phyloP scores from a whole-genome alignment of 2,113 vertebrate species.

The Ancistrus triradiatus region DNA sequence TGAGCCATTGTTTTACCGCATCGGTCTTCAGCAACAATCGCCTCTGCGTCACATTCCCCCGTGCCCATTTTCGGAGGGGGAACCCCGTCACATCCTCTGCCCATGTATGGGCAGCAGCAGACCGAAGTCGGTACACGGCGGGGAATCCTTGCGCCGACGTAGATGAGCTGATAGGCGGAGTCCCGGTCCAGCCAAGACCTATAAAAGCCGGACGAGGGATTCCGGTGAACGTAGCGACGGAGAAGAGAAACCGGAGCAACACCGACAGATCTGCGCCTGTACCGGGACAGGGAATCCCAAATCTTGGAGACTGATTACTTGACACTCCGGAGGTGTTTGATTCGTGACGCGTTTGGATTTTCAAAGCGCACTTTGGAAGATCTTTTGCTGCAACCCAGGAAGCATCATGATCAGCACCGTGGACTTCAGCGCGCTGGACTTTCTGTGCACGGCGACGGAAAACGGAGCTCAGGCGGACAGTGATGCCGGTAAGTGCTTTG shows the following conservation, averaged over 20 bases:
- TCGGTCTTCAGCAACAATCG: constrained; percentile 44
- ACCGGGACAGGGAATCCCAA: constrained; percentile 40
- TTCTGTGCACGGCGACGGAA: constrained; percentile 38
- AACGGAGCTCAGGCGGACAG: constrained; percentile 8
- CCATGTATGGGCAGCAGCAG: constrained; percentile 46
- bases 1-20: constrained; percentile 39
- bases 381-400: background rate
- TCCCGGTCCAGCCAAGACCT: constrained; percentile 19
- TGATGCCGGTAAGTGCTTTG: constrained; percentile 33
- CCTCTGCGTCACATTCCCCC: constrained; percentile 43
- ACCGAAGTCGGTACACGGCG: constrained; percentile 39
- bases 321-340: background rate
- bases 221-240: constrained; percentile 41
- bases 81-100: constrained; percentile 52
- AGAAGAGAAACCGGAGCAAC: constrained; percentile 14
- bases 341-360: constrained; percentile 32
- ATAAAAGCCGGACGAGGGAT: constrained; percentile 43
- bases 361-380: background rate
- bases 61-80: constrained; percentile 51
- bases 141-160: constrained; percentile 46
- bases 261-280: background rate
- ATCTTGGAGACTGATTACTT: constrained; percentile 16
- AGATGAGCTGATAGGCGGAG: constrained; percentile 36
- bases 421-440: constrained; percentile 45
- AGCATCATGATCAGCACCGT: constrained; percentile 44